Conservation (phyloP, 2,888 invertebrate genomes). For the Drosophila nr. perissopoda region DNA sequence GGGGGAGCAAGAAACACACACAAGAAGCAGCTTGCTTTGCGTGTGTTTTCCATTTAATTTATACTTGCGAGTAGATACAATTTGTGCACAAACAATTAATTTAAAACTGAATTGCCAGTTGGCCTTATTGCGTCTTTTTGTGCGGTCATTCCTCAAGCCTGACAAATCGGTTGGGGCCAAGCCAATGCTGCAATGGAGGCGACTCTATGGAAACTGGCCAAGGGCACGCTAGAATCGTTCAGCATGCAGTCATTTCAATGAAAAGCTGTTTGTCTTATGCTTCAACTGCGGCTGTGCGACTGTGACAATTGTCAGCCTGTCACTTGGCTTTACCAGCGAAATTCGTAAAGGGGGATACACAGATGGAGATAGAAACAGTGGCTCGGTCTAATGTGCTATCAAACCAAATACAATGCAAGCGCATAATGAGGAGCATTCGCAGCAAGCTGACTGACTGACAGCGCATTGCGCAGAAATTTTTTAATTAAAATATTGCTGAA, state of each 20-base stretch:
- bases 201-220: conserved; percentile 5
- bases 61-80: conserved; percentile 36
- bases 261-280: conserved; percentile 58
- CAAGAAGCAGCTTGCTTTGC: conserved; percentile 17
- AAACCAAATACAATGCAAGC: conserved; percentile 52
- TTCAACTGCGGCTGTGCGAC: conserved; percentile 39
- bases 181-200: conserved; percentile 12
- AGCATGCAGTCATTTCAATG: conserved; percentile 19
- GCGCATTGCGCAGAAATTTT: conserved; percentile 61
- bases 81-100: conserved; percentile 65
- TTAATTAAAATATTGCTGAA: conserved; percentile 74
- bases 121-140: conserved; percentile 56
- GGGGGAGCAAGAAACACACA: background rate
- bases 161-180: conserved; percentile 60
- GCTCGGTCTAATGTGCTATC: conserved; percentile 32
- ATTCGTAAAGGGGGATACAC: conserved; percentile 13
- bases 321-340: conserved; percentile 40
- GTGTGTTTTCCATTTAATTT: conserved; percentile 35
- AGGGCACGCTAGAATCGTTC: conserved; percentile 38
- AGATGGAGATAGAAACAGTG: background rate
- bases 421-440: conserved; percentile 52
- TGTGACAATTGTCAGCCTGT: conserved; percentile 72
- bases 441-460: conserved; percentile 47
- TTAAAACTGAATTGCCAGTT: conserved; percentile 57
- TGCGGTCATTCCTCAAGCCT: conserved; percentile 67